phyloP scores from a whole-genome alignment of 1,140 invertebrate species.

The Trachelipus rathkii region DNA sequence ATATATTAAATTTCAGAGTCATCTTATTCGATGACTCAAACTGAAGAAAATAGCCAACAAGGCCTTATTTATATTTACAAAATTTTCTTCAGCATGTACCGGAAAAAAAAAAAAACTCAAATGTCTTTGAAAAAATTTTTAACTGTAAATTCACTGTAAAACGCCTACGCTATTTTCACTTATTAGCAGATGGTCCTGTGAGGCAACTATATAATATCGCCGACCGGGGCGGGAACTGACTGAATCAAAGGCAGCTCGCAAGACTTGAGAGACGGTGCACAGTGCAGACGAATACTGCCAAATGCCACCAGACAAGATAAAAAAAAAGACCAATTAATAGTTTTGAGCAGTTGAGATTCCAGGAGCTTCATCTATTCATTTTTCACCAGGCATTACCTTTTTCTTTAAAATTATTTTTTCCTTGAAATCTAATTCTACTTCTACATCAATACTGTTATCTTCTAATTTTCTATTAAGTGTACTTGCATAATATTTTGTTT shows the following conservation, averaged over 20 bases:
- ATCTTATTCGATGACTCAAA: neutral
- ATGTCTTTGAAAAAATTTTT: neutral
- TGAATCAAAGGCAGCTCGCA: neutral
- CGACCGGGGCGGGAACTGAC: conserved; percentile 5
- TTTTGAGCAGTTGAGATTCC: too few species aligned
- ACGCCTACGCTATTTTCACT: neutral
- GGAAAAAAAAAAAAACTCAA: neutral
- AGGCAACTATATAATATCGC: neutral
- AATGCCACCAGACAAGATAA: conserved; percentile 7
- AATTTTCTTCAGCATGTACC: neutral
- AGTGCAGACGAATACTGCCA: conserved; percentile 2
- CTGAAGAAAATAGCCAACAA: neutral
- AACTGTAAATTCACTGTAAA: neutral
- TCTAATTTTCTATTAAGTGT: too few species aligned
- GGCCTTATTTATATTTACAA: neutral
- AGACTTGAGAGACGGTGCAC: neutral
- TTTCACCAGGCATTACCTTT: too few species aligned
- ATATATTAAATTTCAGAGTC: neutral
- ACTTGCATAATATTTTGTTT: too few species aligned
- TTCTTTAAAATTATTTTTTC: too few species aligned
- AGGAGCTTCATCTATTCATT: too few species aligned
- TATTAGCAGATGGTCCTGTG: neutral
- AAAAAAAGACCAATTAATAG: too few species aligned
- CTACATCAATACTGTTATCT: too few species aligned
- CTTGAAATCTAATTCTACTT: too few species aligned